Base-by-base conservation (phyloP, 1,140 invertebrate genomes). In the Gryllus bimaculatus region DNA sequence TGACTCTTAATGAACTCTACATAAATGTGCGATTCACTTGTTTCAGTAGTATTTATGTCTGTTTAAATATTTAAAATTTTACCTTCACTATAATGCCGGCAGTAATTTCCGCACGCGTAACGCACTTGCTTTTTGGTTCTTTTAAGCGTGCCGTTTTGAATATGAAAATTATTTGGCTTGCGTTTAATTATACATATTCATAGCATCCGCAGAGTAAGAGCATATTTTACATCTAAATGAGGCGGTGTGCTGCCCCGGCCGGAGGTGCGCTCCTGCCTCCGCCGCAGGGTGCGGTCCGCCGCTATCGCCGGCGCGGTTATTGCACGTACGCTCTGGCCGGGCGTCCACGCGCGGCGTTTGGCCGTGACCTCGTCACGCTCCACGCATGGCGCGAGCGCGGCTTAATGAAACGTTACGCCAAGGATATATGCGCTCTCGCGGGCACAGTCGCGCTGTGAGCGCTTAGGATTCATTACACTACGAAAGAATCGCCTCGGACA, bases 151-250 rank as follows among this genome's bases (percentile, higher is more conserved):
- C 54, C 18, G 7, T 66, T 66, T 13, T 18, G 54, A 66, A 18
- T 66, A 66, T 66, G 54, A 66, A 66, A 66, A 66, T 66, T 66
- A 66, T 66, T 66, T 66, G 54, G 54, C 54, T 10, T 13, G 54
- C 18, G 54, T 66, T 66, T 66, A 66, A 66, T 66, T 10, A 13
- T 66, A 10, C 54, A 66, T 66, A 66, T 66, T 66, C 54, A 66
- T 66, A 7, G 54, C 54, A 66, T 66, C 18, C 18, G 10, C 18
- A 18, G 54, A 66, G 54, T 66, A 66, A 18, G 54, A 66, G 54
- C 54, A 66, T 66, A 66, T 10, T 66, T 66, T 66, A 66, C 54
- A 66, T 66, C 54, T 66, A 66, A 66, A 66, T 66, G 54, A 66
- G 54, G 26, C 26, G 26, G 26, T 39, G 26, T 5, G 26, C 26